phyloP scores from a whole-genome alignment of 35 echinoderm and acorn worm genomes.

The Stichopus chloronotus region DNA sequence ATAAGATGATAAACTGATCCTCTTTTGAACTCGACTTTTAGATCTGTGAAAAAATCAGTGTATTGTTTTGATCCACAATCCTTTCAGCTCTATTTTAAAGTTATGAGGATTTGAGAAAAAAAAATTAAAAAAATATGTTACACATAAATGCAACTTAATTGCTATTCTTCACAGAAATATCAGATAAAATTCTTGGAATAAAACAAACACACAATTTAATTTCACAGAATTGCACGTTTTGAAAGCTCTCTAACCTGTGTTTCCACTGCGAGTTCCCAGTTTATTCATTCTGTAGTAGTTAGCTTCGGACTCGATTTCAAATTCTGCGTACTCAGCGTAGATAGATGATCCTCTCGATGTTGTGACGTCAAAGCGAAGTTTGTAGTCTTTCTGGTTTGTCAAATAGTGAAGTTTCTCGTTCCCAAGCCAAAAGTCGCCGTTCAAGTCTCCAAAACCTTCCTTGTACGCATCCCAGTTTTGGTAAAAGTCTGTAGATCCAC shows the following conservation, averaged over 20 bases:
- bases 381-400: constrained; percentile 1
- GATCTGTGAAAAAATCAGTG: too few species aligned
- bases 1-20: too few species aligned
- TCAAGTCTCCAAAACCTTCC: constrained; percentile 33
- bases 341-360: background rate
- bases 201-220: too few species aligned
- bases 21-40: too few species aligned
- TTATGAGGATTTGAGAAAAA: too few species aligned
- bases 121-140: too few species aligned
- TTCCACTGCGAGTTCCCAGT: background rate
- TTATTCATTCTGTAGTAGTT: constrained; percentile 4
- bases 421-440: constrained; percentile 51
- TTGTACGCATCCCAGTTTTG: constrained; percentile 25
- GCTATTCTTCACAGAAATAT: too few species aligned
- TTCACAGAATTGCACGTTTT: too few species aligned
- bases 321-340: constrained; percentile 1
- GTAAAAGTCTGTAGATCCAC: background rate
- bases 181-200: too few species aligned
- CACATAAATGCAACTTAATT: too few species aligned
- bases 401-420: constrained; percentile 46
- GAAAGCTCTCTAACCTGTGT: background rate
- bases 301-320: background rate
- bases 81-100: too few species aligned
- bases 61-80: too few species aligned
- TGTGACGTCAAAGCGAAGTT: constrained; percentile 11